A percentile compares a stretch with the other conserved stretches of the same genome.
phyloP scores from a whole-genome alignment of 2,797 vertebrate genomes.

The Pagetopsis macropterus region DNA sequence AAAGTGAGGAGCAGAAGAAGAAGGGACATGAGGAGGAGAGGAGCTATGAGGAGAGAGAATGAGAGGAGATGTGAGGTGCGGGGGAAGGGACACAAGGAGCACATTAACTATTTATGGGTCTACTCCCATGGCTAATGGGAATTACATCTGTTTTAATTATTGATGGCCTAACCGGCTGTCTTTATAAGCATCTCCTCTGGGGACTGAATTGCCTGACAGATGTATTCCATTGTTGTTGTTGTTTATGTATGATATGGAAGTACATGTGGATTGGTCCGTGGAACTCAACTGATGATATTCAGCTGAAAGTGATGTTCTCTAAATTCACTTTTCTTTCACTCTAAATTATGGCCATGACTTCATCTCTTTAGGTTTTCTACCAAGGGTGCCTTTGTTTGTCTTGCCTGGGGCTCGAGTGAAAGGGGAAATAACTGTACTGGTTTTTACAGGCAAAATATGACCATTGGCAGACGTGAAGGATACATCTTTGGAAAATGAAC shows the following conservation, averaged over 20 bases:
- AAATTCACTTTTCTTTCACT: slow-evolving; percentile 21
- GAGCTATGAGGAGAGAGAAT: slow-evolving; percentile 29
- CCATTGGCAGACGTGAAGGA: slow-evolving; percentile 49
- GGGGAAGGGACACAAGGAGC: slow-evolving; percentile 59
- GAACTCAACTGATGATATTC: slow-evolving; percentile 33
- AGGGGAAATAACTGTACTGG: not conserved
- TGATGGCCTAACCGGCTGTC: slow-evolving; percentile 83
- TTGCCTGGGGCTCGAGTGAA: slow-evolving; percentile 29
- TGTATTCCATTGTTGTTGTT: slow-evolving; percentile 69
- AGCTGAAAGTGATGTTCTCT: slow-evolving; percentile 12
- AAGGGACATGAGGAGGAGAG: slow-evolving; percentile 48
- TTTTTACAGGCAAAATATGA: slow-evolving; percentile 39
- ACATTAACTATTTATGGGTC: slow-evolving; percentile 84
- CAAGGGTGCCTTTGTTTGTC: not conserved
- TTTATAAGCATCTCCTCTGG: slow-evolving; percentile 72
- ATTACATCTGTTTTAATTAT: slow-evolving; percentile 87
- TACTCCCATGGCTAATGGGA: slow-evolving; percentile 80
- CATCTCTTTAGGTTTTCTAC: slow-evolving; percentile 17
- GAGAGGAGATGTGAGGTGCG: slow-evolving; percentile 45
- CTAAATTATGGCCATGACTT: slow-evolving; percentile 22
- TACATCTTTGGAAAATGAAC: slow-evolving; percentile 50
- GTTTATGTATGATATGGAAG: slow-evolving; percentile 63
- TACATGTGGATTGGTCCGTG: slow-evolving; percentile 34
- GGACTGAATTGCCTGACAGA: slow-evolving; percentile 64
- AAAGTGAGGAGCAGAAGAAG: slow-evolving; percentile 29